Percentiles rank a stretch among this genome's conserved stretches.
Evolutionary conservation across 2,797 vertebrate genomes (phyloP).

Genomic region (Cyprinodon diabolis): DNA sequence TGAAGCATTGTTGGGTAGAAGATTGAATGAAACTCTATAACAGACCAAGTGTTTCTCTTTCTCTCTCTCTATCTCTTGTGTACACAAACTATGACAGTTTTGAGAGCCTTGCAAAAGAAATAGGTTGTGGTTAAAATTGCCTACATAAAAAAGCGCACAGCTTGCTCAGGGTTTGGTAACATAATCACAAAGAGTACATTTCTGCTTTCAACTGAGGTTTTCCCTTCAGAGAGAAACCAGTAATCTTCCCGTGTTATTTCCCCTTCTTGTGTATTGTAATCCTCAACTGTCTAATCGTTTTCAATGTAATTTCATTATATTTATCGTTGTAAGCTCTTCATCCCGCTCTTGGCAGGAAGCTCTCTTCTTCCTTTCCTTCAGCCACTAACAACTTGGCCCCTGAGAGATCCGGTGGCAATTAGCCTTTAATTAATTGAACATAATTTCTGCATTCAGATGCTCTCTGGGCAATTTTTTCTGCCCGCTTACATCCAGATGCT

Average conservation of each 20-base stretch:
- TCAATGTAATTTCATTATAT: neutral
- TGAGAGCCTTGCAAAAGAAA: neutral
- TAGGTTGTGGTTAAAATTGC: neutral
- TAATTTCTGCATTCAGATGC: conserved; percentile 43
- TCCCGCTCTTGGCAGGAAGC: neutral
- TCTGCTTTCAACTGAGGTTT: neutral
- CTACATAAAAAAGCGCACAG: neutral
- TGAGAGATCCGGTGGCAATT: conserved; percentile 61
- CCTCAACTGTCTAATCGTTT: neutral
- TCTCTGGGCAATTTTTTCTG: conserved; percentile 52
- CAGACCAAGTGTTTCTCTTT: neutral
- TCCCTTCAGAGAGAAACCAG: neutral
- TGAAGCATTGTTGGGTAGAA: neutral
- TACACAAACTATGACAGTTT: neutral
- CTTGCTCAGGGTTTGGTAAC: neutral
- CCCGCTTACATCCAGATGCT: conserved; percentile 70
- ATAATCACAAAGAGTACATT: neutral
- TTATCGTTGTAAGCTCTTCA: neutral
- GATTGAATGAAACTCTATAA: neutral
- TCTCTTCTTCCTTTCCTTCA: conserved; percentile 36
- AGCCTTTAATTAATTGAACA: conserved; percentile 71
- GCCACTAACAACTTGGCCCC: conserved; percentile 29
- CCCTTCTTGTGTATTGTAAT: neutral
- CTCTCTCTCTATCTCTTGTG: neutral
- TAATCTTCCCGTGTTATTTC: neutral